phyloP scores from a whole-genome alignment of 2,888 invertebrate species.

The Rhyacophila evoluta region DNA sequence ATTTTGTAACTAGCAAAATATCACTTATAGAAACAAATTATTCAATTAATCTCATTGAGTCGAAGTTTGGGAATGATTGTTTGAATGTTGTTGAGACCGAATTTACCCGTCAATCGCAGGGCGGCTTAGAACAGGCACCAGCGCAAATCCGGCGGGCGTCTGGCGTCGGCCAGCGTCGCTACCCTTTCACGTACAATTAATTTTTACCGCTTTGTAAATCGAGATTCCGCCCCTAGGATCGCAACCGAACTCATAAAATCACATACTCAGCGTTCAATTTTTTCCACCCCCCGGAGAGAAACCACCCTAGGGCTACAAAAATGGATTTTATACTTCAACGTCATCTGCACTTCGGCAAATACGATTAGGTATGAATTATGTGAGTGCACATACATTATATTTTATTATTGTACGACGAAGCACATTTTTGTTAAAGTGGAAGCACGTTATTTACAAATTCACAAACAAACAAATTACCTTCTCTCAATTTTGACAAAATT shows the following conservation, averaged over 20 bases:
- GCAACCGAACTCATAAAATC: conserved; percentile 20
- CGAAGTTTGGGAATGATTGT: no score
- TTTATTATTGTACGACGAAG: no score
- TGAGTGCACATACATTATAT: no score
- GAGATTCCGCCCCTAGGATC: conserved; percentile 25
- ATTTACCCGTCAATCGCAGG: conserved; percentile 17
- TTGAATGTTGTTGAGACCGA: no score
- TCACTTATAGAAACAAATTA: no score
- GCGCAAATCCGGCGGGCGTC: background rate
- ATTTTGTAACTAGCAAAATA: no score
- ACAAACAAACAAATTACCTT: no score
- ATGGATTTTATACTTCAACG: conserved; percentile 4
- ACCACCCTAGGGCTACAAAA: background rate
- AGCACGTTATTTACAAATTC: no score
- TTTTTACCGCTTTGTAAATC: conserved; percentile 52
- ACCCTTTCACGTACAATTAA: conserved; percentile 49
- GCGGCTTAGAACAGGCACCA: background rate
- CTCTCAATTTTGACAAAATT: no score
- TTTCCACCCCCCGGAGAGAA: background rate
- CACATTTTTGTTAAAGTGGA: no score
- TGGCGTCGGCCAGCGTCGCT: background rate
- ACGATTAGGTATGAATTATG: background rate
- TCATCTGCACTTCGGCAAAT: conserved; percentile 3
- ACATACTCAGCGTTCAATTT: conserved; percentile 4
- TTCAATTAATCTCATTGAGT: no score